A percentile compares a stretch with the other conserved stretches of the same genome.
Conservation (phyloP, 2,888 invertebrate genomes). For the Tachina fera region DNA sequence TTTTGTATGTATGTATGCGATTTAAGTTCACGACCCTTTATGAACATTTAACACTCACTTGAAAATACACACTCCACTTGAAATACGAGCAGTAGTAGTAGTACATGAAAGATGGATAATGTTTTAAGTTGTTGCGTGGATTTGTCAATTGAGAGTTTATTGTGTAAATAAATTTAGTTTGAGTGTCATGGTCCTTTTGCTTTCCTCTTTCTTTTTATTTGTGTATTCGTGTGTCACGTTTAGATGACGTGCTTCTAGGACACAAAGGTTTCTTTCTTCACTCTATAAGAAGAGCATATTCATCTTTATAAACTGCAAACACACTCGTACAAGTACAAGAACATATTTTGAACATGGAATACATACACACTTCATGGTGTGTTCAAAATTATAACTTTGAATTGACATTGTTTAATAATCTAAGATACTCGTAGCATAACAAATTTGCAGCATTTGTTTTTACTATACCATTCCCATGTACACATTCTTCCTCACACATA, state of each 20-base stretch:
- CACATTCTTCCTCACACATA: neutral
- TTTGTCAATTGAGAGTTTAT: slow-evolving; percentile 67
- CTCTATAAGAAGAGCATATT: slow-evolving; percentile 28
- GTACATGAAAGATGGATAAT: slow-evolving; percentile 40
- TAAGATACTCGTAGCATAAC: slow-evolving; percentile 23
- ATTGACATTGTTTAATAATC: slow-evolving; percentile 62
- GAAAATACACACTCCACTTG: slow-evolving; percentile 17
- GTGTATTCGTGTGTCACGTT: slow-evolving; percentile 59
- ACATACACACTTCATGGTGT: neutral
- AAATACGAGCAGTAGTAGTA: neutral
- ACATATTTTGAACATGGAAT: neutral
- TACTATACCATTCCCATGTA: neutral
- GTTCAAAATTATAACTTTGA: slow-evolving; percentile 63
- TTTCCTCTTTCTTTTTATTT: slow-evolving; percentile 2
- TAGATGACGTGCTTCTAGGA: slow-evolving; percentile 60
- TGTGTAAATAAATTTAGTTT: slow-evolving; percentile 69
- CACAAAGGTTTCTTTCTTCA: slow-evolving; percentile 33
- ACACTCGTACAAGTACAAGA: neutral
- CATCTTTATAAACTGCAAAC: slow-evolving; percentile 39
- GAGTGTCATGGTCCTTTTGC: slow-evolving; percentile 61
- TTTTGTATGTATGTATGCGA: neutral
- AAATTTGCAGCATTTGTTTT: slow-evolving; percentile 57
- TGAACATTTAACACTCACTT: slow-evolving; percentile 60
- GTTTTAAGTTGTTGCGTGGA: slow-evolving; percentile 59
- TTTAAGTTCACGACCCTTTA: slow-evolving; percentile 63